Conservation (phyloP, 2,888 invertebrate species). For the Acrocera orbiculus region DNA sequence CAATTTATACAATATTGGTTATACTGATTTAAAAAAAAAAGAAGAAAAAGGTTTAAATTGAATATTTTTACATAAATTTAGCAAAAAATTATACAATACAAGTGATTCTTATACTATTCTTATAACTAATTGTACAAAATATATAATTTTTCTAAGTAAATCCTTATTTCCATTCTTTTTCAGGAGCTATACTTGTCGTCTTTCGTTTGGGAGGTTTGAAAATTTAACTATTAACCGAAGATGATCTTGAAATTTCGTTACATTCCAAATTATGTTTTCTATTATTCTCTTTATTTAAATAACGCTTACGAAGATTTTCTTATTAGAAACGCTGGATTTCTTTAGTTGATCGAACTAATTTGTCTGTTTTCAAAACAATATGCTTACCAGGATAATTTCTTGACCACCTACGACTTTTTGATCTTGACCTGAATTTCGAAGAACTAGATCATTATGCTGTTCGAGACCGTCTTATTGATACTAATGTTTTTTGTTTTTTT, state of each 20-base stretch:
- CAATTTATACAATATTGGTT: too few relatives aligned
- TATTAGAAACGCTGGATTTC: conserved; percentile 24
- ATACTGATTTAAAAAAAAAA: too few relatives aligned
- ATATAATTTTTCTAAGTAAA: too few relatives aligned
- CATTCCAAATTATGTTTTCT: not conserved
- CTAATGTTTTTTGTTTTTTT: conserved; percentile 19
- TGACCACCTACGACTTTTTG: conserved; percentile 16
- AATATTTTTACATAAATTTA: too few relatives aligned
- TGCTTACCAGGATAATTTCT: conserved; percentile 6
- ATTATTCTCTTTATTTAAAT: conserved; percentile 19
- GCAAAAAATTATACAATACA: too few relatives aligned
- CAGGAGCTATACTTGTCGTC: conserved; percentile 10
- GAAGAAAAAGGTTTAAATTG: too few relatives aligned
- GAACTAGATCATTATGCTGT: conserved; percentile 19
- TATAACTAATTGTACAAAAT: too few relatives aligned
- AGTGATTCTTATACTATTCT: too few relatives aligned
- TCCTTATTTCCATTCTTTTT: conserved; percentile 7
- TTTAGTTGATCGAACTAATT: conserved; percentile 23
- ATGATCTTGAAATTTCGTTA: conserved; percentile 4
- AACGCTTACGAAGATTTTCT: conserved; percentile 22
- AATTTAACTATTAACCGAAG: conserved; percentile 12
- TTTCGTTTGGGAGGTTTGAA: conserved; percentile 14
- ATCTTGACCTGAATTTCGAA: conserved; percentile 18
- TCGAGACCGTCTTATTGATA: conserved; percentile 25
- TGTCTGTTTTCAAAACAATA: conserved; percentile 20